Conservation (phyloP, 2,113 vertebrate genomes). For the Cnemophilus loriae region DNA sequence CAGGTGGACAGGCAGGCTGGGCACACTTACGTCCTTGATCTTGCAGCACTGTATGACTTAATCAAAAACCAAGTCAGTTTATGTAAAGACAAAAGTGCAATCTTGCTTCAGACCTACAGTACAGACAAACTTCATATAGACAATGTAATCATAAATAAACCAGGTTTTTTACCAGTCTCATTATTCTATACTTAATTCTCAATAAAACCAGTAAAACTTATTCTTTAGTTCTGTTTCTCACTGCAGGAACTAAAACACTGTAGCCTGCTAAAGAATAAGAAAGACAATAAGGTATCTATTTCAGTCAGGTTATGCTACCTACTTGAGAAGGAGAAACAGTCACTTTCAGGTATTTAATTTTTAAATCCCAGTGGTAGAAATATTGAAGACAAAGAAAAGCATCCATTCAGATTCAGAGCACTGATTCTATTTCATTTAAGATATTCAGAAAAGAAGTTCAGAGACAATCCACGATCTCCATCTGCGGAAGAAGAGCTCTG, state of each 20-base stretch:
- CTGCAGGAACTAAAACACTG: neutral
- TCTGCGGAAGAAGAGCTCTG: neutral
- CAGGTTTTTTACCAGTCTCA: neutral
- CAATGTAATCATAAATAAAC: neutral
- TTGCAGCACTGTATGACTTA: neutral
- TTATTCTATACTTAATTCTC: neutral
- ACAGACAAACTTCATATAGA: neutral
- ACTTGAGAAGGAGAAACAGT: neutral
- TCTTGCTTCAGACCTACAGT: neutral
- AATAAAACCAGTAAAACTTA: neutral
- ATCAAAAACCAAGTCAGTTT: neutral
- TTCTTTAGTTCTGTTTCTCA: neutral
- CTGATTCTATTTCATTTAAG: neutral
- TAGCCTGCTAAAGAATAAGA: neutral
- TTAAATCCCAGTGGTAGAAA: neutral
- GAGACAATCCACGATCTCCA: neutral
- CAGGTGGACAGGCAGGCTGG: neutral
- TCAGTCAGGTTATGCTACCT: neutral
- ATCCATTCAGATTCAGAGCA: neutral
- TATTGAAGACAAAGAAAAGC: neutral
- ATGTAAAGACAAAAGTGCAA: neutral
- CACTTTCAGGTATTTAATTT: neutral
- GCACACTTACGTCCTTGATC: rapidly evolving
- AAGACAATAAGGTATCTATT: neutral
- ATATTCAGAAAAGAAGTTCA: neutral